A percentile compares a stretch with the other conserved stretches of the same genome.
These are phyloP conservation scores for Melanaphis sacchari DNA, from an alignment of 1,140 invertebrate genomes.

Conservation along the genomic window DNA sequence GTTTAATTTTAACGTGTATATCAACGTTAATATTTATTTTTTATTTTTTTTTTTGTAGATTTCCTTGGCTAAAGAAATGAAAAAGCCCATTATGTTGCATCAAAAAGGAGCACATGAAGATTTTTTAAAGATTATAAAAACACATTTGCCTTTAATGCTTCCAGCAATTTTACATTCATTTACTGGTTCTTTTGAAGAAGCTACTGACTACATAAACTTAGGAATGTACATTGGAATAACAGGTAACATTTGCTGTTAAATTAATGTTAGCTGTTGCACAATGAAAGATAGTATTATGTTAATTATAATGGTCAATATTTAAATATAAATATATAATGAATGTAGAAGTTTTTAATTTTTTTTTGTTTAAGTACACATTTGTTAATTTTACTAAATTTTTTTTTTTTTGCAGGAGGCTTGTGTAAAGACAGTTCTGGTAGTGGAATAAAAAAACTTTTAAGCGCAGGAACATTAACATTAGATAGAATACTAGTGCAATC, in stretches of 20 bases:
- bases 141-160: conserved; percentile 72
- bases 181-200: conserved; percentile 86
- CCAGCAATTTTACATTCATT: conserved; percentile 91
- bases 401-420: conserved; percentile 75
- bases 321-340: background rate
- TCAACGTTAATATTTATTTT: background rate
- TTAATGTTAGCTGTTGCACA: background rate
- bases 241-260: conserved; percentile 63
- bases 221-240: conserved; percentile 89
- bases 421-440: conserved; percentile 93
- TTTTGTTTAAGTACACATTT: background rate
- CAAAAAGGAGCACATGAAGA: conserved; percentile 89
- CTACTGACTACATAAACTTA: conserved; percentile 82
- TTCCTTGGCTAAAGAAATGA: conserved; percentile 82
- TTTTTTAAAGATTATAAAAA: conserved; percentile 66
- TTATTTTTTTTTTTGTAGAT: conserved; percentile 67
- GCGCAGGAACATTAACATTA: conserved; percentile 80
- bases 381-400: background rate
- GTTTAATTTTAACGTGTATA: background rate
- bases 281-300: background rate
- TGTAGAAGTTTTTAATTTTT: background rate
- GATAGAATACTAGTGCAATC: conserved; percentile 89
- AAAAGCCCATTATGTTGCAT: conserved; percentile 90
- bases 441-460: conserved; percentile 83
- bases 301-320: background rate